Conservation (phyloP, 2,113 vertebrate genomes). For the Oreochromis spilurus region DNA sequence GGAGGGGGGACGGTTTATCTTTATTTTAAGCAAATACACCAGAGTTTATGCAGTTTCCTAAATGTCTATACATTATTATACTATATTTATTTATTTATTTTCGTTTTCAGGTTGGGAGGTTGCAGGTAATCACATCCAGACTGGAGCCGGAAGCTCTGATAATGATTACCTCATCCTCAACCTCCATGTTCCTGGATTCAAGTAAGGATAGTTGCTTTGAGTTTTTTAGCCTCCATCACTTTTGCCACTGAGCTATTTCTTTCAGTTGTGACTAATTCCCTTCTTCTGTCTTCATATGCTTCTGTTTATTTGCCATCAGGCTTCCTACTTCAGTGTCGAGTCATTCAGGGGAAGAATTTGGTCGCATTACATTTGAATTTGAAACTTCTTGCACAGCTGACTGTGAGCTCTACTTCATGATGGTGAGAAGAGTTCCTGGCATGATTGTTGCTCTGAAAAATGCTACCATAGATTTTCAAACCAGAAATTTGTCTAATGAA, state of each 20-base stretch:
- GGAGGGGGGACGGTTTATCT: fast-evolving
- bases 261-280: background rate
- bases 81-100: background rate
- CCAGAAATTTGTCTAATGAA: background rate
- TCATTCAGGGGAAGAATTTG: constrained; percentile 82
- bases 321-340: constrained; percentile 84
- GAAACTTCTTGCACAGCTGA: constrained; percentile 86
- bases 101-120: constrained; percentile 87
- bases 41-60: background rate
- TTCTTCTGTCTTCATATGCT: background rate
- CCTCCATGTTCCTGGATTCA: constrained; percentile 92
- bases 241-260: background rate
- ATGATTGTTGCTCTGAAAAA: background rate
- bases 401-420: constrained; percentile 98
- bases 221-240: background rate
- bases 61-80: background rate
- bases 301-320: constrained; percentile 54
- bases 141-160: constrained; percentile 88
- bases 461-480: background rate
- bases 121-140: constrained; percentile 88
- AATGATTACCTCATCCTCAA: constrained; percentile 97
- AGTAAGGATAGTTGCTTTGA: constrained; percentile 71
- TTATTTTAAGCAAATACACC: background rate
- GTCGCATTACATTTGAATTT: constrained; percentile 92
- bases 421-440: constrained; percentile 72